Evolutionary conservation across 2,888 invertebrate genomes (phyloP), one percentile per base, ranked within the genome.

Genomic region (Apamea epomidion): DNA sequence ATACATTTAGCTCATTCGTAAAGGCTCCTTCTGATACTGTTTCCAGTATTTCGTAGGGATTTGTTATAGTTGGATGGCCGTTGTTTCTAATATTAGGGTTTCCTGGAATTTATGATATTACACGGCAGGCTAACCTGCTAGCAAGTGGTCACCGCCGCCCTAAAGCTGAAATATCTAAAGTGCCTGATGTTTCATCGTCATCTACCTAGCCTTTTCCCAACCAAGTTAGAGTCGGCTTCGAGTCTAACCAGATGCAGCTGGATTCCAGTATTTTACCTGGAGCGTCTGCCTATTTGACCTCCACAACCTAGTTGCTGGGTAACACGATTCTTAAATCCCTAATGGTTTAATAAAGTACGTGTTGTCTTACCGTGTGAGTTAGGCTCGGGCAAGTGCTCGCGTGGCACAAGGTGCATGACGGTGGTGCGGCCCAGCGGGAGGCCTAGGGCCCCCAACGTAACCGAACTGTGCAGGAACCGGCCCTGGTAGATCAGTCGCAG

Each of bases 401-500:
- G 98, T 91, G 99, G 99, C 96, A 99, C 99, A 94, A 99, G 98
- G 97, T 99, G 99, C 99, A 99, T 99, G 95, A 99, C 99, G 94
- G 99, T 99, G 93, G 99, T 99, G 97, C 99, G 99, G 92, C 99
- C 99, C 92, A 99, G 98, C 89, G 99, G 99, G 97, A 99, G 98
- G 94, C 99, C 99, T 94, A 99, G 98, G 93, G 99, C 99, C 95
- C 99, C 99, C 95, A 99, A 98, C 93, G 99, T 99, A 95, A 99
- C 99, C 97, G 99, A 99, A 97, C 99, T 99, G 98, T 99, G 99
- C 95, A 99, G 98, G 98, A 99, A 99, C 94, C 99, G 98, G 91
- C 99, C 99, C 97, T 99, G 99, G 97, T 99, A 99, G 96, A 99
- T 99, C 96, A 99, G 98, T 96, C 99, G 98, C 93, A 99, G 98